Percentiles rank a stretch among this genome's conserved stretches.
phyloP scores from a whole-genome alignment of 2,113 vertebrate genomes.

The Struthidea cinerea region DNA sequence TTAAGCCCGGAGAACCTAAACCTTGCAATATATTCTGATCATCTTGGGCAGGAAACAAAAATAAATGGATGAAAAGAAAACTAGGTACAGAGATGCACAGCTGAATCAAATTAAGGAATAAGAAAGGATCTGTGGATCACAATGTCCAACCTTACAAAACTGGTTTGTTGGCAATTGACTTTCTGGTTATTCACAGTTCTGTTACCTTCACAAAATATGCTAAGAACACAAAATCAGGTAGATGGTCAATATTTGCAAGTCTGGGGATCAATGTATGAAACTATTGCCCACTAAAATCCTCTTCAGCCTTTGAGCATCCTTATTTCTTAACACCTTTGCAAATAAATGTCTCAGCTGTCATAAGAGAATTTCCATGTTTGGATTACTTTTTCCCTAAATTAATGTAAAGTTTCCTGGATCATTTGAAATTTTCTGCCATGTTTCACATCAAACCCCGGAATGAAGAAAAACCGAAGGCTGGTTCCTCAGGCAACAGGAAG shows the following conservation, averaged over 20 bases:
- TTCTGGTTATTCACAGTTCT: neutral
- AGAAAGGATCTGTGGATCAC: neutral
- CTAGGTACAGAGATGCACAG: neutral
- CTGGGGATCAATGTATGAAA: rapidly evolving
- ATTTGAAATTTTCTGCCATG: neutral
- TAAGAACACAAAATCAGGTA: neutral
- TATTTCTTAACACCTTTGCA: neutral
- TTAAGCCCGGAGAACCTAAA: neutral
- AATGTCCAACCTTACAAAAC: neutral
- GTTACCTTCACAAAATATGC: neutral
- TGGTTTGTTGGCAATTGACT: neutral
- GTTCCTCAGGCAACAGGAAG: neutral
- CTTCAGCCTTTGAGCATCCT: neutral
- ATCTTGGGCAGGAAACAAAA: neutral
- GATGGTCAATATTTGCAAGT: neutral
- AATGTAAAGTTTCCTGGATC: neutral
- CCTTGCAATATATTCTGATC: neutral
- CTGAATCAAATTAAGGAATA: neutral
- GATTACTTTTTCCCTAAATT: neutral
- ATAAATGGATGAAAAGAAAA: neutral
- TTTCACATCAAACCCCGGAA: neutral
- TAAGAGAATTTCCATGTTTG: neutral
- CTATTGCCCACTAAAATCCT: neutral
- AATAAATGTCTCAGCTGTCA: neutral
- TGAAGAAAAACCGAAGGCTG: neutral